Evolutionary conservation across 2,888 invertebrate species (phyloP).

Genomic region (Ochlodes sylvanus): DNA sequence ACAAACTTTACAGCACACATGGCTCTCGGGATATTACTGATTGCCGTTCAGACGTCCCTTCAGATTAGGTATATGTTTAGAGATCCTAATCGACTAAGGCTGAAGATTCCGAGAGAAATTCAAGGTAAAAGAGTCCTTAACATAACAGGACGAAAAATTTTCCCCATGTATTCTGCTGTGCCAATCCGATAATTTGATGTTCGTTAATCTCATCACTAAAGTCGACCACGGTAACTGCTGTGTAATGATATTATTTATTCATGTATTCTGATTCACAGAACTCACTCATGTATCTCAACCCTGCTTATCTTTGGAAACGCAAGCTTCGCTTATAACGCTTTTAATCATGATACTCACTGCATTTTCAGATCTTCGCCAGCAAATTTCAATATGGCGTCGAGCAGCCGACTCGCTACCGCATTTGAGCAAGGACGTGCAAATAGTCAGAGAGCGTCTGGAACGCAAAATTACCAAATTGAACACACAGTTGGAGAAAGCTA

Average conservation of each 20-base stretch:
- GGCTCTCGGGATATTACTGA: slow-evolving; percentile 89
- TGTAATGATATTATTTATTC: too few species aligned
- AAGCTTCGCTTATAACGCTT: too few species aligned
- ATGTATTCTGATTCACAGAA: too few species aligned
- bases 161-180: too few species aligned
- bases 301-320: too few species aligned
- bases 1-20: slow-evolving; percentile 92
- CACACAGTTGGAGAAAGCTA: slow-evolving; percentile 84
- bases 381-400: slow-evolving; percentile 92
- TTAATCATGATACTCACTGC: too few species aligned
- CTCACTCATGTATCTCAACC: too few species aligned
- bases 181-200: too few species aligned
- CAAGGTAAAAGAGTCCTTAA: slow-evolving; percentile 56
- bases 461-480: slow-evolving; percentile 88
- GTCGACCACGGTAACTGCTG: too few species aligned
- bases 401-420: slow-evolving; percentile 90
- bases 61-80: slow-evolving; percentile 90
- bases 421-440: slow-evolving; percentile 91
- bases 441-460: slow-evolving; percentile 89
- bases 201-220: too few species aligned
- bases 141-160: too few species aligned
- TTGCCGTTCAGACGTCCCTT: slow-evolving; percentile 88
- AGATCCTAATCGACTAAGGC: slow-evolving; percentile 87
- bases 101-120: slow-evolving; percentile 90
- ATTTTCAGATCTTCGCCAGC: slow-evolving; percentile 88